Evolutionary conservation across 2,797 vertebrate species (phyloP).

Genomic region (Trematomus bernacchii): DNA sequence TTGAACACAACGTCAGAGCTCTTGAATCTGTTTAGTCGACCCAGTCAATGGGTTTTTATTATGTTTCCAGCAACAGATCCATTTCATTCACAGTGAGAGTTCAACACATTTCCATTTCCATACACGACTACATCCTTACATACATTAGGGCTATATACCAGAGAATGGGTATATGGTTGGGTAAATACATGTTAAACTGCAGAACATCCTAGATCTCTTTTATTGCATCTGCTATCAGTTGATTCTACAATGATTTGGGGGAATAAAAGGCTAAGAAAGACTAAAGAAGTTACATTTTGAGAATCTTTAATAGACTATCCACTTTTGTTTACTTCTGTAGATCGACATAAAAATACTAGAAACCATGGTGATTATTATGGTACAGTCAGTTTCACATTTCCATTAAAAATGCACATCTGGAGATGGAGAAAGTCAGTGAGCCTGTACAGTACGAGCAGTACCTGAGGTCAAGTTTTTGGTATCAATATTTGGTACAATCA

Average conservation of each 20-base stretch:
- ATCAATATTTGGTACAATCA: slow-evolving; percentile 64
- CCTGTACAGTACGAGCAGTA: slow-evolving; percentile 79
- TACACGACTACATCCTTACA: slow-evolving; percentile 54
- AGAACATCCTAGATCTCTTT: slow-evolving; percentile 44
- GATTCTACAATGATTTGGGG: slow-evolving; percentile 33
- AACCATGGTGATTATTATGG: slow-evolving; percentile 29
- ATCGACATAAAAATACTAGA: slow-evolving; percentile 33
- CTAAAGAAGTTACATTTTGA: slow-evolving; percentile 51
- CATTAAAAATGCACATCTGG: slow-evolving; percentile 34
- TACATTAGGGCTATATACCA: slow-evolving; percentile 60
- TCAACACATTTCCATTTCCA: slow-evolving; percentile 71
- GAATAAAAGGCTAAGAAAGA: slow-evolving; percentile 35
- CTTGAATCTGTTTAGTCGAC: slow-evolving; percentile 52
- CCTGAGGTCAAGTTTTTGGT: slow-evolving; percentile 80
- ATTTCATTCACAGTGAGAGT: slow-evolving; percentile 80
- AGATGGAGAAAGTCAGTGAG: slow-evolving; percentile 60
- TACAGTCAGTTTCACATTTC: slow-evolving; percentile 58
- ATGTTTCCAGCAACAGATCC: slow-evolving; percentile 76
- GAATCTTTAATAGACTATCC: slow-evolving; percentile 29
- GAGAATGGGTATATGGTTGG: slow-evolving; percentile 48
- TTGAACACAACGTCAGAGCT: slow-evolving; percentile 23
- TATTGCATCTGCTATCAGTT: slow-evolving; percentile 46
- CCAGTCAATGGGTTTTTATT: slow-evolving; percentile 86
- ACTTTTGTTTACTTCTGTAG: slow-evolving; percentile 44
- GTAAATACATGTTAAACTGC: slow-evolving; percentile 62